A percentile compares a stretch with the other conserved stretches of the same genome.
These are phyloP conservation scores for Drosophila siamana DNA, from an alignment of 2,888 invertebrate species.

Conservation along the genomic window DNA sequence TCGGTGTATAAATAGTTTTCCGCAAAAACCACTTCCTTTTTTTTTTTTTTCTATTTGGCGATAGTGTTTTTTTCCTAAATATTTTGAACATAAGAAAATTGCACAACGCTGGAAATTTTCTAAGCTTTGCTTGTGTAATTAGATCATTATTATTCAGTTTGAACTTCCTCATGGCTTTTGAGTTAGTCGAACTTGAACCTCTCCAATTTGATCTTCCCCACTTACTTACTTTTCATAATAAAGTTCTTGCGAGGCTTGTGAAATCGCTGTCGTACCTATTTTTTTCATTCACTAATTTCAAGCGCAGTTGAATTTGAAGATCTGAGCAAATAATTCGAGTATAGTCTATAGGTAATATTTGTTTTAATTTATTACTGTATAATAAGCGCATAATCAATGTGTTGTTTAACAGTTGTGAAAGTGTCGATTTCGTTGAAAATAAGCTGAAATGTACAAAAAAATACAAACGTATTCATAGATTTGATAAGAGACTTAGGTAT, in stretches of 20 bases:
- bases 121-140: not conserved
- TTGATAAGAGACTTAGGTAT: constrained; percentile 11
- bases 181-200: no score
- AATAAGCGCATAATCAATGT: constrained; percentile 15
- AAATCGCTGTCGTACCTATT: not conserved
- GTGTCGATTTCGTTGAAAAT: constrained; percentile 18
- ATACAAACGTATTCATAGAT: not conserved
- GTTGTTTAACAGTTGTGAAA: constrained; percentile 28
- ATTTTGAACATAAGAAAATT: no score
- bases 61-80: no score
- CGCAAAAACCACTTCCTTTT: no score
- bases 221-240: not conserved
- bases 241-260: not conserved
- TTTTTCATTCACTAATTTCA: not conserved
- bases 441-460: constrained; percentile 7
- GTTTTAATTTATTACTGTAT: constrained; percentile 2
- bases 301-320: not conserved
- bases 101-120: no score
- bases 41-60: no score
- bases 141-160: not conserved
- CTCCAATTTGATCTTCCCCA: not conserved
- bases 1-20: no score
- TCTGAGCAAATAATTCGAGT: constrained; percentile 11
- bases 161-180: not conserved
- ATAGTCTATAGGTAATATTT: constrained; percentile 35